Percentiles rank a stretch among this genome's conserved stretches.
Evolutionary conservation across 2,113 vertebrate species (phyloP).

Genomic region (Pluvianellus socialis): DNA sequence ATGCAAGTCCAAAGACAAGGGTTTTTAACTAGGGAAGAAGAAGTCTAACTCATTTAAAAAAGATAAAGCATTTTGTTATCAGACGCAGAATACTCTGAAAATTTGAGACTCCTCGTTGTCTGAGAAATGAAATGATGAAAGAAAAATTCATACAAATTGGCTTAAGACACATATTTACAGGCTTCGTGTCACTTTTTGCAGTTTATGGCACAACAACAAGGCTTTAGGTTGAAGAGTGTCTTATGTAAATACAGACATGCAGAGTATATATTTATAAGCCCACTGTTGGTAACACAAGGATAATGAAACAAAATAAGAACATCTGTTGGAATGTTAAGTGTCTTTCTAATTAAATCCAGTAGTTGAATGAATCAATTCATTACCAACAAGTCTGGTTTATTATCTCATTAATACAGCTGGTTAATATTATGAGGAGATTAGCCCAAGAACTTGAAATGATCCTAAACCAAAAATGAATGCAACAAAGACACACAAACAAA

Average conservation of each 20-base stretch:
- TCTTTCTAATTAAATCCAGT: slow-evolving; percentile 74
- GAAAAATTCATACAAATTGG: background rate
- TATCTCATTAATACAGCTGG: slow-evolving; percentile 71
- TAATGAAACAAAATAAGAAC: slow-evolving; percentile 71
- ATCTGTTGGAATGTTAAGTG: slow-evolving; percentile 69
- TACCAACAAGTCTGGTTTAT: slow-evolving; percentile 64
- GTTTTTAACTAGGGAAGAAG: background rate
- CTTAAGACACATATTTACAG: background rate
- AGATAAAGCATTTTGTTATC: background rate
- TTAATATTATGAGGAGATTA: slow-evolving; percentile 62
- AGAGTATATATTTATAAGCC: slow-evolving; percentile 33
- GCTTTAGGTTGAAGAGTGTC: background rate
- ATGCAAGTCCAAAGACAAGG: background rate
- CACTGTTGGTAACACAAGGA: slow-evolving; percentile 48
- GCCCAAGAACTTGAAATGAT: slow-evolving; percentile 41
- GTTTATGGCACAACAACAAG: background rate
- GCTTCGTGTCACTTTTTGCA: background rate
- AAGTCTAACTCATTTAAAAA: background rate
- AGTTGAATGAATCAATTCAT: slow-evolving; percentile 73
- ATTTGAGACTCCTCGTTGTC: background rate
- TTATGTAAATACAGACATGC: background rate
- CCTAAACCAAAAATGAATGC: slow-evolving; percentile 15
- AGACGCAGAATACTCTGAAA: background rate
- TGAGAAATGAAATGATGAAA: background rate
- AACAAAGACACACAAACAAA: background rate